Evolutionary conservation across 53 echinoderm and acorn worm species (phyloP), one percentile per base, ranked within the genome.

Genomic region (Luidia sarsii): DNA sequence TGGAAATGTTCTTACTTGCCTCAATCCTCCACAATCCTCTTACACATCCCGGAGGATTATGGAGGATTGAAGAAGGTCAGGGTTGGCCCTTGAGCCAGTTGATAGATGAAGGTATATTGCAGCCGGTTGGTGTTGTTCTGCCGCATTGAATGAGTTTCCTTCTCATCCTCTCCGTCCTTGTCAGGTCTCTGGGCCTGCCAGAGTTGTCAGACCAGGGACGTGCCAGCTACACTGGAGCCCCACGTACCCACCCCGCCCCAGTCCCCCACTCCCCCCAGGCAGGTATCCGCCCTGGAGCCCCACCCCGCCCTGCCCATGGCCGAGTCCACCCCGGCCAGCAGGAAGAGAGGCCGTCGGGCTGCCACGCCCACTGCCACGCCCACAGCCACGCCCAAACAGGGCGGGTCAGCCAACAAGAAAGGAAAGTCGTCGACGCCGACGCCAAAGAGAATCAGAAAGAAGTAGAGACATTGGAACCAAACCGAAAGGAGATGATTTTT

Each of bases 111-210:
- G n/a, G n/a, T n/a, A n/a, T n/a, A n/a, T n/a, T n/a, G n/a, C n/a
- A n/a, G n/a, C n/a, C n/a, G n/a, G n/a, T n/a, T n/a, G n/a, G n/a
- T n/a, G n/a, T n/a, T n/a, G n/a, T n/a, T n/a, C n/a, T n/a, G n/a
- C n/a, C n/a, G n/a, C n/a, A n/a, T n/a, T n/a, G n/a, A n/a, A n/a
- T n/a, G n/a, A n/a, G n/a, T n/a, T n/a, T n/a, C n/a, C n/a, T n/a
- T n/a, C n/a, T n/a, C n/a, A n/a, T n/a, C n/a, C n/a, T n/a, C n/a
- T n/a, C n/a, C n/a, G n/a, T n/a, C n/a, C n/a, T n/a, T n/a, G n/a
- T 5, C 80, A 90, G 91, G 91, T 46, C 52, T 82, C 23, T 90
- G 91, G 91, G 91, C 91, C 0, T 90, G 91, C 67, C 82, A 87
- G 36, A 90, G 91, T 64, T 90, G 91, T 53, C 75, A 73, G 23